A percentile compares a stretch with the other conserved stretches of the same genome.
These are phyloP conservation scores for Telenomus remus DNA, from an alignment of 1,140 invertebrate genomes.

Conservation along the genomic window DNA sequence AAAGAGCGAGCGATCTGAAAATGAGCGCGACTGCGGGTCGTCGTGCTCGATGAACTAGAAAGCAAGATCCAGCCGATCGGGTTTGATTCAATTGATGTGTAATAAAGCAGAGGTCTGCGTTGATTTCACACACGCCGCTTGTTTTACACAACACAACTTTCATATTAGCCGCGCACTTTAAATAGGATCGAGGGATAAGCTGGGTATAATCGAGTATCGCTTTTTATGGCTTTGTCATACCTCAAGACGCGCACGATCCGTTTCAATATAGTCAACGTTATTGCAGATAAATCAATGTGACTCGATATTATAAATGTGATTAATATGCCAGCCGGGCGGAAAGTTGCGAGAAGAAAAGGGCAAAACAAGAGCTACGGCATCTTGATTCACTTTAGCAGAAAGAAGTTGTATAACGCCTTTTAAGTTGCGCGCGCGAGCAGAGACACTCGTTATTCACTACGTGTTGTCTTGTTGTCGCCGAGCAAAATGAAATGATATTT, in stretches of 20 bases:
- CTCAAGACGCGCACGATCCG: neutral
- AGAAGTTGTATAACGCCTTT: conserved; percentile 3
- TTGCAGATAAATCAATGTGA: conserved; percentile 1
- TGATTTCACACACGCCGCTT: neutral
- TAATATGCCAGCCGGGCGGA: conserved; percentile 4
- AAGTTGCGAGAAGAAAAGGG: neutral
- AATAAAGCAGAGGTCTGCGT: no score
- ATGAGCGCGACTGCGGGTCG: no score
- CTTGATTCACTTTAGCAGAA: conserved; percentile 7
- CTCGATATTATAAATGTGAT: conserved; percentile 14
- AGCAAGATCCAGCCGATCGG: no score
- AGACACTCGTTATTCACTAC: conserved; percentile 1
- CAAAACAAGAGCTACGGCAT: neutral
- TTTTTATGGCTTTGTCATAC: neutral
- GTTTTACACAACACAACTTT: neutral
- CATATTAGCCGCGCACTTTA: neutral
- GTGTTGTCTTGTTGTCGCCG: neutral
- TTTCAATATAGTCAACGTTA: neutral
- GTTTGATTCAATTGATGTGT: no score
- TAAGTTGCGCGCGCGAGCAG: conserved; percentile 1
- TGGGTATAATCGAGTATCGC: neutral
- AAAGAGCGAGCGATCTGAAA: no score
- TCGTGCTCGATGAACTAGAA: no score
- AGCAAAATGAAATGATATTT: no score
- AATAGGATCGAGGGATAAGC: neutral